Conservation (phyloP, 1,140 invertebrate species). For the Calycopis cecrops region DNA sequence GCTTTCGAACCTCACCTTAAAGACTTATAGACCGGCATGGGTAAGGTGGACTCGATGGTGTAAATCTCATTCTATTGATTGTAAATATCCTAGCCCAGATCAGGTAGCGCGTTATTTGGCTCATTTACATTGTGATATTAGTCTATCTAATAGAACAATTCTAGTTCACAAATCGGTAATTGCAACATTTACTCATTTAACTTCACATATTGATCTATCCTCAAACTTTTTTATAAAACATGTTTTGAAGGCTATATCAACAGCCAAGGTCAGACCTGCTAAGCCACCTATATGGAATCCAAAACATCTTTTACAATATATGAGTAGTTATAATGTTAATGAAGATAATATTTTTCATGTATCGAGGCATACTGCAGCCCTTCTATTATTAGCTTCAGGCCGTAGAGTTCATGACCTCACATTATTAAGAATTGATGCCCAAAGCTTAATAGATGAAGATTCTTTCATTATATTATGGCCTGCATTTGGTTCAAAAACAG, state of each 20-base stretch:
- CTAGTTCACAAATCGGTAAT: too few relatives aligned
- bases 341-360: slow-evolving; percentile 25
- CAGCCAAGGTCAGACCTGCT: too few relatives aligned
- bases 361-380: slow-evolving; percentile 26
- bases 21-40: slow-evolving; percentile 23
- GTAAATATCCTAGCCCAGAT: background rate
- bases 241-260: too few relatives aligned
- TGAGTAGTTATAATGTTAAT: slow-evolving; percentile 41
- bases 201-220: too few relatives aligned
- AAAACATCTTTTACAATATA: slow-evolving; percentile 26
- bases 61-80: slow-evolving; percentile 12
- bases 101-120: slow-evolving; percentile 21
- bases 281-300: too few relatives aligned
- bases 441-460: slow-evolving; percentile 14
- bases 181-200: too few relatives aligned
- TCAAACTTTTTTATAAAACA: too few relatives aligned
- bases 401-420: slow-evolving; percentile 30
- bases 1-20: slow-evolving; percentile 24
- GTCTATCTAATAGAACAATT: background rate
- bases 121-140: slow-evolving; percentile 11
- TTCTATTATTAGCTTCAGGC: slow-evolving; percentile 18
- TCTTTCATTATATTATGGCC: slow-evolving; percentile 28
- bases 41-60: slow-evolving; percentile 17
- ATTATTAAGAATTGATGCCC: slow-evolving; percentile 4
- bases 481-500: slow-evolving; percentile 33